Evolutionary conservation across 30 jellyfish, hydroid and myxozoan genomes (phyloP).

Genomic region (Chrysaora quinquecirrha): DNA sequence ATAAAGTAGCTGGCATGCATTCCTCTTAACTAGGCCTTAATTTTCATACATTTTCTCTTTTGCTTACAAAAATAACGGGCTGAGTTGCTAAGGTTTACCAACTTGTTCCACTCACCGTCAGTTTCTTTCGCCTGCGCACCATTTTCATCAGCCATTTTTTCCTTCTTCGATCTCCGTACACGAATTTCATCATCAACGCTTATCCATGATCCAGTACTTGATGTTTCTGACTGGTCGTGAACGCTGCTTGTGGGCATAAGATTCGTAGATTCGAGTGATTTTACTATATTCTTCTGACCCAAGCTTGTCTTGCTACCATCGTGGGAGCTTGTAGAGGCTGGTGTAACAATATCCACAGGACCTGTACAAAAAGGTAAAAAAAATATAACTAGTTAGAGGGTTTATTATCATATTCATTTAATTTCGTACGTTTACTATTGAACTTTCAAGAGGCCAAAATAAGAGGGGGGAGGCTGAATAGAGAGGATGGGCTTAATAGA

Average conservation of each 20-base stretch:
- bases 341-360: neutral
- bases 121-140: neutral
- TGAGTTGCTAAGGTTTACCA: too few species aligned
- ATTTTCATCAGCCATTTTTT: constrained; percentile 53
- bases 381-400: neutral
- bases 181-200: constrained; percentile 84
- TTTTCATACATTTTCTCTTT: too few species aligned
- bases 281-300: neutral
- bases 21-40: too few species aligned
- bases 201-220: constrained; percentile 86
- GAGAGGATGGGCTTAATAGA: too few species aligned
- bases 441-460: too few species aligned
- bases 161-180: constrained; percentile 53
- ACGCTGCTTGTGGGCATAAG: neutral
- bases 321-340: neutral
- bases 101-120: neutral
- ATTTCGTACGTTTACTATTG: too few species aligned
- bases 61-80: too few species aligned
- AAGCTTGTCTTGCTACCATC: neutral
- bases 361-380: neutral
- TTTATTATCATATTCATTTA: too few species aligned
- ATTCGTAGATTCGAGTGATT: neutral
- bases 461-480: too few species aligned
- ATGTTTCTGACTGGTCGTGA: constrained; percentile 70
- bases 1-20: too few species aligned